Conservation (phyloP, 2,797 vertebrate species). For the Tenualosa thibaudeaui region DNA sequence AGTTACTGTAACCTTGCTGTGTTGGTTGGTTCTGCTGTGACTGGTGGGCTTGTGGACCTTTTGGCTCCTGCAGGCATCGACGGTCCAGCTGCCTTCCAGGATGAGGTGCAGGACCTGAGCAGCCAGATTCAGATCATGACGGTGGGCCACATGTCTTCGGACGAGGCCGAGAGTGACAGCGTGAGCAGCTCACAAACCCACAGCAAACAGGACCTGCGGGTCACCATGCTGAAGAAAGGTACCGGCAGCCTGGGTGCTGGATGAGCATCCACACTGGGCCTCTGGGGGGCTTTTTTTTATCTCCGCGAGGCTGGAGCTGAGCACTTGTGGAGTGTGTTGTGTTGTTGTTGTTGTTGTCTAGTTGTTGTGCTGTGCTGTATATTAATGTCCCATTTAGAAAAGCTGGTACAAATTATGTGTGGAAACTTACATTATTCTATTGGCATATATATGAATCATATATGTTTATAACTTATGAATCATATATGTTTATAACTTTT, state of each 20-base stretch:
- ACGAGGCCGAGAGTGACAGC: constrained; percentile 82
- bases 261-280: background rate
- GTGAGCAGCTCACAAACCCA: constrained; percentile 80
- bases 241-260: constrained; percentile 35
- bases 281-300: too few relatives aligned
- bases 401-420: too few relatives aligned
- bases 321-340: background rate
- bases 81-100: constrained; percentile 85
- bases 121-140: constrained; percentile 90
- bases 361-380: background rate
- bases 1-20: background rate
- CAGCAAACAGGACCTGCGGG: constrained; percentile 89
- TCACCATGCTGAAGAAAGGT: constrained; percentile 98
- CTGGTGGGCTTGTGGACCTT: constrained; percentile 1
- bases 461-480: too few relatives aligned
- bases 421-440: too few relatives aligned
- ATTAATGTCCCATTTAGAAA: too few relatives aligned
- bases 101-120: constrained; percentile 79
- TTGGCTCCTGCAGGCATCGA: constrained; percentile 81
- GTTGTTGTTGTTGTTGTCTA: background rate
- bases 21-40: constrained; percentile 26
- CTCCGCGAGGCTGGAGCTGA: background rate
- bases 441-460: too few relatives aligned
- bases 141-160: constrained; percentile 78
- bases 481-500: too few relatives aligned